Conservation (phyloP, 1,140 invertebrate species). For the Nylanderia fulva region DNA sequence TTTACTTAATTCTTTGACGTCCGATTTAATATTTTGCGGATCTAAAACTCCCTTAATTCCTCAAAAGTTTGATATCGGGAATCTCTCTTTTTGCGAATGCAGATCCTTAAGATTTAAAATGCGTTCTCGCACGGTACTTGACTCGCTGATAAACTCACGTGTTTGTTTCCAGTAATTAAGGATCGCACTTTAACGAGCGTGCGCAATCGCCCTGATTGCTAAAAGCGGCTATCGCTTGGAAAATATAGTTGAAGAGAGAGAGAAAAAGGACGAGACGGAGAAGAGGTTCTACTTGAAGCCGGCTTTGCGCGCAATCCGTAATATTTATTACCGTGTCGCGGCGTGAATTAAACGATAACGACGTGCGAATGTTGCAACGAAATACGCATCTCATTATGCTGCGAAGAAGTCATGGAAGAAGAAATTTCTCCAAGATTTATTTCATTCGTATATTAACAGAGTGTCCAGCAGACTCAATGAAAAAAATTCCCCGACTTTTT, state of each 20-base stretch:
- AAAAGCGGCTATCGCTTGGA: slow-evolving; percentile 41
- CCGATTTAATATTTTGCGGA: not conserved
- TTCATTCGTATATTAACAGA: too few relatives aligned
- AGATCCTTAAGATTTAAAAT: slow-evolving; percentile 14
- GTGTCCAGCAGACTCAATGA: too few relatives aligned
- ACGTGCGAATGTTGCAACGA: not conserved
- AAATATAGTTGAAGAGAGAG: not conserved
- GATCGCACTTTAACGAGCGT: slow-evolving; percentile 49
- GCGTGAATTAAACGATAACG: not conserved
- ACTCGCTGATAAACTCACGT: slow-evolving; percentile 32
- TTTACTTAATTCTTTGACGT: too few relatives aligned
- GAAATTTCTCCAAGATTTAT: too few relatives aligned
- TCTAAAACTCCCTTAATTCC: not conserved
- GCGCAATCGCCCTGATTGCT: slow-evolving; percentile 41
- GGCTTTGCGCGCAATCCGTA: not conserved
- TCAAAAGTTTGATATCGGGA: not conserved
- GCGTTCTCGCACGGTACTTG: not conserved
- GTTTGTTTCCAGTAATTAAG: slow-evolving; percentile 47
- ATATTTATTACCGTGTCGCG: slow-evolving; percentile 46
- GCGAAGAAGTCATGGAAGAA: too few relatives aligned
- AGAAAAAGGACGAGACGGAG: not conserved
- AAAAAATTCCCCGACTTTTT: too few relatives aligned
- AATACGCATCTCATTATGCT: not conserved
- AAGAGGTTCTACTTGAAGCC: not conserved
- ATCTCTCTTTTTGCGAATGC: not conserved